Evolutionary conservation across 2,888 invertebrate genomes (phyloP).

Genomic region (Xestoiulus laeticollis): DNA sequence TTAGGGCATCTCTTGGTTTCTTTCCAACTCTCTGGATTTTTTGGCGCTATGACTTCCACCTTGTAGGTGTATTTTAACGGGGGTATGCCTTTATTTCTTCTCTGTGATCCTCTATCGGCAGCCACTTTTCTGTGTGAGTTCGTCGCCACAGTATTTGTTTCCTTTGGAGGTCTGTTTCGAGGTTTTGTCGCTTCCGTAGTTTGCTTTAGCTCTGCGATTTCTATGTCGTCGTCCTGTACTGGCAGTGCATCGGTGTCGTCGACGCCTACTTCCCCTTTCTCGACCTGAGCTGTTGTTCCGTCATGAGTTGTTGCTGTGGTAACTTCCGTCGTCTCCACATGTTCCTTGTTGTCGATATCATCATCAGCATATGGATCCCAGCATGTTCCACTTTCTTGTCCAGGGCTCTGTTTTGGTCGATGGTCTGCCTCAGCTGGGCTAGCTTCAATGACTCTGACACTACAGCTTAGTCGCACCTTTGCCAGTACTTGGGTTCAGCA

Average conservation of each 20-base stretch:
- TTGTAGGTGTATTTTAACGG: background rate
- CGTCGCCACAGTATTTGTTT: too few species aligned
- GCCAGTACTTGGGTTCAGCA: background rate
- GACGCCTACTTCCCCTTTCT: too few species aligned
- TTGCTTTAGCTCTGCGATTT: too few species aligned
- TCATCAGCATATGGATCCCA: background rate
- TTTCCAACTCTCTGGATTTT: background rate
- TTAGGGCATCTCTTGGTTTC: background rate
- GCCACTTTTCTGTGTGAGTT: too few species aligned
- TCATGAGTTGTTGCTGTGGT: background rate
- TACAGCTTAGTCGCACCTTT: background rate
- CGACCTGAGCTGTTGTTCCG: background rate
- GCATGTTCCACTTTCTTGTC: background rate
- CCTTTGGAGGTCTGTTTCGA: too few species aligned
- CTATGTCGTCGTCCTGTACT: too few species aligned
- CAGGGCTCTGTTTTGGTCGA: background rate
- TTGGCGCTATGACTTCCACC: background rate
- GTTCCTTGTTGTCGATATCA: too few species aligned
- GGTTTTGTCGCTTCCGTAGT: too few species aligned
- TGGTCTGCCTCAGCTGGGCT: background rate
- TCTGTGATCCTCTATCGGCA: background rate
- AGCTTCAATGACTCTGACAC: background rate
- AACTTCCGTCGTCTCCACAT: too few species aligned
- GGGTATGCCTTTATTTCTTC: background rate
- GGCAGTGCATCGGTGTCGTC: too few species aligned